Evolutionary conservation across 1,140 invertebrate species (phyloP), one percentile per base, ranked within the genome.

Genomic region (Drosophila orosa): DNA sequence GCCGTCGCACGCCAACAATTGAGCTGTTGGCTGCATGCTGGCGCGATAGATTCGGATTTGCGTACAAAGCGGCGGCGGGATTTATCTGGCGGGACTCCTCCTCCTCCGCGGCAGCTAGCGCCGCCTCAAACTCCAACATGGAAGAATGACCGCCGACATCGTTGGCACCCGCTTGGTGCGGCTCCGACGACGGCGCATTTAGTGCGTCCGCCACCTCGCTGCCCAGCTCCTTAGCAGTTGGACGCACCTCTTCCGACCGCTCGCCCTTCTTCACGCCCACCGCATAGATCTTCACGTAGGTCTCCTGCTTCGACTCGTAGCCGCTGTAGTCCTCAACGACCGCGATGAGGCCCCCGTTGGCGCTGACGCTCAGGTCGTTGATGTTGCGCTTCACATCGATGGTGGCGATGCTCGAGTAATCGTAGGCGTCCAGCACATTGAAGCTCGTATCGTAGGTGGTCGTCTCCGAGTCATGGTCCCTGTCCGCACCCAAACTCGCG

Each of bases 401-500:
- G 0, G 98, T 98, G 0, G 97, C 96, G 96, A 99, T 99, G 77
- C 95, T 97, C 31, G 95, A 96, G 91, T 99, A 99, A 93, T 99
- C 97, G 63, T 95, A 95, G 7, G 97, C 95, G 93, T 99, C 98
- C 69, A 99, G 93, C 6, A 97, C 98, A 91, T 98, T 97, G 91
- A 99, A 99, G 44, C 97, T 98, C 22, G 97, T 96, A 60, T 90
- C 87, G 33, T 79, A 91, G n/a, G 75, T 90, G 12, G 75, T 90
- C 2, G 78, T 74, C 22, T 90, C 79, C 59, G 92, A 79, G 59
- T 93, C 92, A 40, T 93, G 91, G 74, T 94, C 93, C 67, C 93
- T 80, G n/a, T 92, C 91, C 10, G 93, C 90, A 0, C 93, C 93
- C 74, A 93, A 80, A 8, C 90, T 90, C 2, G 93, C 92, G 1